Evolutionary conservation across 2,888 invertebrate genomes (phyloP), one percentile per base, ranked within the genome.

Genomic region (Masnerella sp.): DNA sequence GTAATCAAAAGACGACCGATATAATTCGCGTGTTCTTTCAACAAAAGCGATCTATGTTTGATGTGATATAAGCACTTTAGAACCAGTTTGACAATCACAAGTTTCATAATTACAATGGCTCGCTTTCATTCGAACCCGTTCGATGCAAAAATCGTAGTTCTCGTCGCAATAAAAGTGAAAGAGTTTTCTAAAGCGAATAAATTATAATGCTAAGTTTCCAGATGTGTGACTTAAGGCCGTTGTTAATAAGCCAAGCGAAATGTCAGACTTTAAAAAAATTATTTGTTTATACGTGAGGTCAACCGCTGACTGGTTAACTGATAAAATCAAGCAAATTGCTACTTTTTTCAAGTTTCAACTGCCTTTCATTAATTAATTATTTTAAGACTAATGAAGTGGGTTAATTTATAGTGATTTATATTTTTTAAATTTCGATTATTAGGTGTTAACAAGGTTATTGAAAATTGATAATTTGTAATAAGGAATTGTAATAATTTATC

Each of bases 71-170:
- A 9, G n/a, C n/a, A 20, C 20, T n/a, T 42, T 8, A 12, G 9
- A 42, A 42, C 42, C 17, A 42, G 42, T 42, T 42, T n/a, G 42
- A 17, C 17, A 15, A 42, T 42, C 7, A 42, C n/a, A 42, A 42
- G 20, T 51, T 34, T 12, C 12, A 20, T 34, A 51, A 51, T 34
- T 34, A 34, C 30, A 51, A 51, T 34, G 17, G 34, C 11, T 25
- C 18, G 28, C 32, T 51, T 51, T 51, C 34, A 34, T 51, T 51
- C 17, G 12, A 51, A 51, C 49, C 34, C 18, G 49, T 51, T 51
- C 20, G 22, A 14, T 36, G 2, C 2, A 32, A 32, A 32, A 32
- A 32, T 36, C 3, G 5, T 14, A 14, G 4, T 14, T 14, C 18
- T 15, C 9, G 18, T 7, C 18, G 40, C 17, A 18, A 17, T 9